These are phyloP conservation scores for Myotis yumanensis DNA, from an alignment of 2,113 vertebrate species.

Conservation along the genomic window DNA sequence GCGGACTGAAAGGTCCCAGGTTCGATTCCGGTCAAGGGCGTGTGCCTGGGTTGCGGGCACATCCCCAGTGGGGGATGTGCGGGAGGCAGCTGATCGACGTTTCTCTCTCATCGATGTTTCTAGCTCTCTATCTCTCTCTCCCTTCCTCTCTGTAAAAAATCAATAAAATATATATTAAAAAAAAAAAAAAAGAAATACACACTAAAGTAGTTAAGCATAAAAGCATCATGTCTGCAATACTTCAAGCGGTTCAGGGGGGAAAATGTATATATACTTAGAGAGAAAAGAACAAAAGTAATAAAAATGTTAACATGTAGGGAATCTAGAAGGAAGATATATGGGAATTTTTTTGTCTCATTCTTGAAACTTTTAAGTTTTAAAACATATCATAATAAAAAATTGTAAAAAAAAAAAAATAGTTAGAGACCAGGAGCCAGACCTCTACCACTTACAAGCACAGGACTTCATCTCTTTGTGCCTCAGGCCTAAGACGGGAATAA, in stretches of 20 bases:
- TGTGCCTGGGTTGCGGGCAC: too few species aligned
- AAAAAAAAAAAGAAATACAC: slow-evolving; percentile 1
- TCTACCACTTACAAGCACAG: not conserved
- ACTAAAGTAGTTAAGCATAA: not conserved
- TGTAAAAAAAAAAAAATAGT: not conserved
- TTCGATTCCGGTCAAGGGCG: too few species aligned
- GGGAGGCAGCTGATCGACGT: too few species aligned
- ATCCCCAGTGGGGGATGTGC: too few species aligned
- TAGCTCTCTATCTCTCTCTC: too few species aligned
- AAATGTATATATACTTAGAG: not conserved
- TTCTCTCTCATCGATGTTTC: too few species aligned
- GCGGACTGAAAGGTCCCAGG: too few species aligned
- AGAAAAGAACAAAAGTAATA: not conserved
- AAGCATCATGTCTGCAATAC: not conserved
- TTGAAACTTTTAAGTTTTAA: slow-evolving; percentile 1
- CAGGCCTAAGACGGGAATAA: not conserved
- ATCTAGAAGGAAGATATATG: not conserved
- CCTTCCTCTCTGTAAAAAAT: too few species aligned
- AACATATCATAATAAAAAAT: not conserved
- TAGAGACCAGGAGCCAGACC: not conserved
- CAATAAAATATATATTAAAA: too few species aligned
- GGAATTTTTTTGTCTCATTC: not conserved
- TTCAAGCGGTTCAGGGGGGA: not conserved
- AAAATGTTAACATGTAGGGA: not conserved
- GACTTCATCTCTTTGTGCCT: not conserved